Evolutionary conservation across 2,888 invertebrate species (phyloP).

Genomic region (Diarsia brunnea): DNA sequence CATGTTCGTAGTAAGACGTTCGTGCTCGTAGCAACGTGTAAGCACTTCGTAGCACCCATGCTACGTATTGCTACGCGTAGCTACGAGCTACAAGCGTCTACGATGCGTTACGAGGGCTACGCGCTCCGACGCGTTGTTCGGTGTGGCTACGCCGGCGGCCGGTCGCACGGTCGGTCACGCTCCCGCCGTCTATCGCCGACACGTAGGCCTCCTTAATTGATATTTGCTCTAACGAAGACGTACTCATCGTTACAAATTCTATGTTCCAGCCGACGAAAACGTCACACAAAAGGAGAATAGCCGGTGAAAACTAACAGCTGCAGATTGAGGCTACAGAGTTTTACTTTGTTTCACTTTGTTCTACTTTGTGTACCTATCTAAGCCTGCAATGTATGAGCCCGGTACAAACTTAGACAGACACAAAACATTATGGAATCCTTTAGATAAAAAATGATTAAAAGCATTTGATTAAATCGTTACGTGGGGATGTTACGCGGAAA

Average conservation of each 20-base stretch:
- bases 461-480: conserved; percentile 69
- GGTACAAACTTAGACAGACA: conserved; percentile 15
- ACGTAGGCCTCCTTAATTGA: conserved; percentile 84
- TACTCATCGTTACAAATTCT: conserved; percentile 77
- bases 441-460: conserved; percentile 47
- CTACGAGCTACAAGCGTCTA: conserved; percentile 35
- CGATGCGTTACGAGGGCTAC: conserved; percentile 59
- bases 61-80: conserved; percentile 25
- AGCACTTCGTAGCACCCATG: conserved; percentile 27
- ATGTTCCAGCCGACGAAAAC: conserved; percentile 64
- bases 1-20: conserved; percentile 38
- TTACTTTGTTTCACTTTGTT: conserved; percentile 53
- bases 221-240: conserved; percentile 83
- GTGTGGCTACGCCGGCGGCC: conserved; percentile 48
- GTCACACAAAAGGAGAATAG: conserved; percentile 42
- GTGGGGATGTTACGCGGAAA: conserved; percentile 72
- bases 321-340: conserved; percentile 47
- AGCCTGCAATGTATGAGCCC: conserved; percentile 13
- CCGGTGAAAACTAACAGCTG: conserved; percentile 50
- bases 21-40: conserved; percentile 35
- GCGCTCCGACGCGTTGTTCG: conserved; percentile 51
- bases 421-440: conserved; percentile 46
- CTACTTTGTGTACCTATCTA: conserved; percentile 27
- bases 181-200: conserved; percentile 74
- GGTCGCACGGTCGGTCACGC: conserved; percentile 70